These are phyloP conservation scores for Iguana delicatissima DNA, from an alignment of 2,797 vertebrate species.

Conservation along the genomic window DNA sequence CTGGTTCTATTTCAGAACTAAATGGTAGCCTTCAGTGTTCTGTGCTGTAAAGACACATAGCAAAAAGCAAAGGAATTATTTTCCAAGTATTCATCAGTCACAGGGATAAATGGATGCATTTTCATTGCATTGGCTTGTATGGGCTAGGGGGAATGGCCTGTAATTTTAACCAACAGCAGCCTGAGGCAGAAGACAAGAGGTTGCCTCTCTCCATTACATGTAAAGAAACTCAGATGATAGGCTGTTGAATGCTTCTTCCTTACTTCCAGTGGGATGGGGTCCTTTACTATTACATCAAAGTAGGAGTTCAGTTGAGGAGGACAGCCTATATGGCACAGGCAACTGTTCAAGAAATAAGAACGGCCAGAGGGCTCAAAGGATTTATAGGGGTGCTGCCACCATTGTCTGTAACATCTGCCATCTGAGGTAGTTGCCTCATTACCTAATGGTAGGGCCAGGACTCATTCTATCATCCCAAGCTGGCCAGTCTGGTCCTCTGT, in stretches of 20 bases:
- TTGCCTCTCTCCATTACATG: too few species aligned
- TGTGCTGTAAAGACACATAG: slow-evolving; percentile 51
- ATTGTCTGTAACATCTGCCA: background rate
- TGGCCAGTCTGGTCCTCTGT: background rate
- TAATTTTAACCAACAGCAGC: too few species aligned
- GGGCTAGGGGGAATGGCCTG: background rate
- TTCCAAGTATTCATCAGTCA: background rate
- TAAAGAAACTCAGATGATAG: too few species aligned
- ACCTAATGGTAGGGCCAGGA: background rate
- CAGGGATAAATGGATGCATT: background rate
- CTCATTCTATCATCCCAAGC: background rate
- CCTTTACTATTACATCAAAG: too few species aligned
- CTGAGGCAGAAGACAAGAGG: too few species aligned
- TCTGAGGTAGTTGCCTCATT: background rate
- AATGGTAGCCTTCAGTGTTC: slow-evolving; percentile 64
- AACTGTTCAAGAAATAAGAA: too few species aligned
- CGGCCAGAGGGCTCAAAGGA: background rate
- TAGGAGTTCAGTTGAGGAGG: too few species aligned
- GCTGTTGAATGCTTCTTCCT: background rate
- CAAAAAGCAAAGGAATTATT: slow-evolving; percentile 1
- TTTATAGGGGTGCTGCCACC: background rate
- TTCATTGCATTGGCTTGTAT: background rate
- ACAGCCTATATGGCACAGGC: too few species aligned
- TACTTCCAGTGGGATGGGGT: background rate
- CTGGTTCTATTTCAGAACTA: slow-evolving; percentile 57